These are phyloP conservation scores for Sarcophaga carnaria DNA, from an alignment of 2,888 invertebrate species.

Conservation along the genomic window DNA sequence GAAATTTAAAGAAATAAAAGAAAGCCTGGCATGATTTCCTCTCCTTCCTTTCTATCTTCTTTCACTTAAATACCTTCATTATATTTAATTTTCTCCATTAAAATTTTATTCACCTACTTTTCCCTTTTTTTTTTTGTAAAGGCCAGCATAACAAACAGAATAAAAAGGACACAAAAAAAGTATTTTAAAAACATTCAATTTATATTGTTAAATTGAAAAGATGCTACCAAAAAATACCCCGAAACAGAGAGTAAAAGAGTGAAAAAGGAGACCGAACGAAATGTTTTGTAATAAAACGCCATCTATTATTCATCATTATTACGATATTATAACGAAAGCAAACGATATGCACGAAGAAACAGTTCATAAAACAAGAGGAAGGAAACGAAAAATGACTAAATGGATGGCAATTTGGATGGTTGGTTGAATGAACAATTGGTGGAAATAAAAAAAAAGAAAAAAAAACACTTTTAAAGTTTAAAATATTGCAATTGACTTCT, in stretches of 20 bases:
- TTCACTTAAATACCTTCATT: no score
- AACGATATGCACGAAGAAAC: neutral
- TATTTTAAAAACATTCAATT: neutral
- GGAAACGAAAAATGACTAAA: neutral
- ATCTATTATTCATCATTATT: slow-evolving; percentile 60
- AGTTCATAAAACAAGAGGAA: neutral
- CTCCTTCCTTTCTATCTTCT: no score
- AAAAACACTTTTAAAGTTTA: slow-evolving; percentile 21
- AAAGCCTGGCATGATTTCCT: no score
- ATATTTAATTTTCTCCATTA: slow-evolving; percentile 37
- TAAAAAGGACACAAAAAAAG: neutral
- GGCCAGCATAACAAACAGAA: slow-evolving; percentile 4
- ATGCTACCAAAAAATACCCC: no score
- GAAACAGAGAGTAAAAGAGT: neutral
- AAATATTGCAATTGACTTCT: slow-evolving; percentile 43
- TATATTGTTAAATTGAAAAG: neutral
- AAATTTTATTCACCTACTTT: slow-evolving; percentile 50
- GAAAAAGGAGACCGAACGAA: neutral
- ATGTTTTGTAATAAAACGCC: slow-evolving; percentile 60
- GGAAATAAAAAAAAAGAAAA: neutral
- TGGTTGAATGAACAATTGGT: neutral
- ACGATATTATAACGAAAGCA: neutral
- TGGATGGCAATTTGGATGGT: neutral
- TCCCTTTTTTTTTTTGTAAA: slow-evolving; percentile 7
- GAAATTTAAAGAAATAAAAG: no score